These are phyloP conservation scores for Coenonympha arcania DNA, from an alignment of 2,888 invertebrate species.

Conservation along the genomic window DNA sequence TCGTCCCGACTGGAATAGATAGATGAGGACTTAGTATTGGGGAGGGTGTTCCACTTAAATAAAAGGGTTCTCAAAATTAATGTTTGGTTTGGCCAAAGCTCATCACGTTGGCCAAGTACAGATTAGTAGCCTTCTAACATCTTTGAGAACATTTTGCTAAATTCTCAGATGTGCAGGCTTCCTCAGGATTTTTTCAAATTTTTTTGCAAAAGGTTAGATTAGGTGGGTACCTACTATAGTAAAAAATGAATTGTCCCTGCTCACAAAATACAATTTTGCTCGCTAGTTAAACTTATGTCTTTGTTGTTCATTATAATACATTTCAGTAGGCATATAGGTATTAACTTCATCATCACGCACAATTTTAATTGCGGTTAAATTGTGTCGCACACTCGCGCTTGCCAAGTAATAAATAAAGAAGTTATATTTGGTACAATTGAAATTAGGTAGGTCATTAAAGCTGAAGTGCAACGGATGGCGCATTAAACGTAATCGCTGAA, in stretches of 20 bases:
- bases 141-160: too few relatives aligned
- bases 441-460: constrained; percentile 70
- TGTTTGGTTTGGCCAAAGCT: too few relatives aligned
- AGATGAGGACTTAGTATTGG: too few relatives aligned
- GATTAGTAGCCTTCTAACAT: too few relatives aligned
- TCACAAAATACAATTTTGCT: not conserved
- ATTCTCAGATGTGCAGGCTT: too few relatives aligned
- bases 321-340: constrained; percentile 33
- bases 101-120: too few relatives aligned
- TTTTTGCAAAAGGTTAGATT: too few relatives aligned
- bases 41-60: too few relatives aligned
- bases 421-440: constrained; percentile 73
- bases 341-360: constrained; percentile 41
- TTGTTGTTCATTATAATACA: constrained; percentile 27
- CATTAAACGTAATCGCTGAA: constrained; percentile 65
- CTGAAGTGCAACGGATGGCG: constrained; percentile 51
- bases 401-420: constrained; percentile 69
- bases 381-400: constrained; percentile 52
- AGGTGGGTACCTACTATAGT: too few relatives aligned
- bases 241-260: too few relatives aligned
- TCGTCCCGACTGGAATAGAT: constrained; percentile 76
- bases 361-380: constrained; percentile 67
- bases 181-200: too few relatives aligned
- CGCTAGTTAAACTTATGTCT: constrained; percentile 14
- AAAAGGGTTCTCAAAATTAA: too few relatives aligned